Percentiles rank a stretch among this genome's conserved stretches.
phyloP scores from a whole-genome alignment of 2,113 vertebrate species.

The Scalopus aquaticus region DNA sequence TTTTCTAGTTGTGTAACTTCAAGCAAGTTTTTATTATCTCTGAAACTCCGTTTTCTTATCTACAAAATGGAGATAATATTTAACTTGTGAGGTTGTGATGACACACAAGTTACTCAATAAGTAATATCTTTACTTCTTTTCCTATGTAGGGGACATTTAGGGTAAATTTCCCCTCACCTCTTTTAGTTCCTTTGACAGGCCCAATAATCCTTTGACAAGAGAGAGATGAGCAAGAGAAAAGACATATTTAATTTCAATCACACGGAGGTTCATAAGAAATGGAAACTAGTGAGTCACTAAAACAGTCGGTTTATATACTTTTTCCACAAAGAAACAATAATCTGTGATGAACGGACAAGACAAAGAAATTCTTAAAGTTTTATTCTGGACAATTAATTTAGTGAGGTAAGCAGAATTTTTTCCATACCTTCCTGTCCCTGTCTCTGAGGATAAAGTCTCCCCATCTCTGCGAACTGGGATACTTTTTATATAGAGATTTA shows the following conservation, averaged over 20 bases:
- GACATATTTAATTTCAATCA: background rate
- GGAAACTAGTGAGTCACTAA: background rate
- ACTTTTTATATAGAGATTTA: too few species aligned
- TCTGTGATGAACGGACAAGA: background rate
- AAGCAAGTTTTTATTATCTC: background rate
- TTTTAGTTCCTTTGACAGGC: background rate
- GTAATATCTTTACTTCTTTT: background rate
- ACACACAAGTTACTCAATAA: background rate
- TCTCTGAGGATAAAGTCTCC: too few species aligned
- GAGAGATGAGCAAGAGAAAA: background rate
- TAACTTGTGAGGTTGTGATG: background rate
- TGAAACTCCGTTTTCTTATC: conserved; percentile 29
- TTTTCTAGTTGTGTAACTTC: background rate
- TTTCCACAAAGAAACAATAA: background rate
- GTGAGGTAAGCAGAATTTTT: background rate
- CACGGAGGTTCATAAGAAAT: background rate
- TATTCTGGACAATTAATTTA: background rate
- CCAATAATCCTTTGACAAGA: background rate
- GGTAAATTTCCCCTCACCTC: background rate
- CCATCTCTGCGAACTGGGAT: too few species aligned
- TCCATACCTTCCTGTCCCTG: background rate
- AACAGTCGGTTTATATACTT: background rate
- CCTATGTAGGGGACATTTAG: background rate
- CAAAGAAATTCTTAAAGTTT: background rate
- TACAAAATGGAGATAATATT: conserved; percentile 45